phyloP scores from a whole-genome alignment of 2,113 vertebrate species.

The Ammodytes marinus region DNA sequence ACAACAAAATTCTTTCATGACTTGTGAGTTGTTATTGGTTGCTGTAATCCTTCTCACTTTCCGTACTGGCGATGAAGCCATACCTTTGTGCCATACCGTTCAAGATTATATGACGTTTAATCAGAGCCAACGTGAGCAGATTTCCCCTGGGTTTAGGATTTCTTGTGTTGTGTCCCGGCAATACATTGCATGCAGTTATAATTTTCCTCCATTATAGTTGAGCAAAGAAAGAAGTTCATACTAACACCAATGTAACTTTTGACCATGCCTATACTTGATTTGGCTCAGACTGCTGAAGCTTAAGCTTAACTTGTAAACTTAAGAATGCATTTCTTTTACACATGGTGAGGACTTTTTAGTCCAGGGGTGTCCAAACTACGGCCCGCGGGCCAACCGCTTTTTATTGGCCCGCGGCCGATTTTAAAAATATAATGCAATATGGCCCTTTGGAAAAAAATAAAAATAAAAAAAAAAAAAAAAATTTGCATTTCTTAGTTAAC shows the following conservation, averaged over 20 bases:
- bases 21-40: background rate
- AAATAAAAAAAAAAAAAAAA: too few relatives aligned
- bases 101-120: background rate
- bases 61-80: background rate
- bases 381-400: too few relatives aligned
- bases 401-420: too few relatives aligned
- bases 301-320: too few relatives aligned
- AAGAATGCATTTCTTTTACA: background rate
- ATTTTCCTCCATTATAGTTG: background rate
- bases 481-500: too few relatives aligned
- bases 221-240: background rate
- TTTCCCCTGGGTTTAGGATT: conserved; percentile 1
- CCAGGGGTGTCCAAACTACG: too few relatives aligned
- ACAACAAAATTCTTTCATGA: background rate
- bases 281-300: background rate
- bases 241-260: background rate
- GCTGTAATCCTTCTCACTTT: background rate
- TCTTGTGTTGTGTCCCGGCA: background rate
- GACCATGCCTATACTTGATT: background rate
- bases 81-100: background rate
- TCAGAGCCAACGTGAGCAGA: background rate
- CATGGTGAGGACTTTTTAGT: background rate
- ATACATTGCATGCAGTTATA: background rate
- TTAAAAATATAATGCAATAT: too few relatives aligned
- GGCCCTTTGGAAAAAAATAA: too few relatives aligned